These are phyloP conservation scores for Uloborus plumipes DNA, from an alignment of 2,888 invertebrate genomes.

Conservation along the genomic window DNA sequence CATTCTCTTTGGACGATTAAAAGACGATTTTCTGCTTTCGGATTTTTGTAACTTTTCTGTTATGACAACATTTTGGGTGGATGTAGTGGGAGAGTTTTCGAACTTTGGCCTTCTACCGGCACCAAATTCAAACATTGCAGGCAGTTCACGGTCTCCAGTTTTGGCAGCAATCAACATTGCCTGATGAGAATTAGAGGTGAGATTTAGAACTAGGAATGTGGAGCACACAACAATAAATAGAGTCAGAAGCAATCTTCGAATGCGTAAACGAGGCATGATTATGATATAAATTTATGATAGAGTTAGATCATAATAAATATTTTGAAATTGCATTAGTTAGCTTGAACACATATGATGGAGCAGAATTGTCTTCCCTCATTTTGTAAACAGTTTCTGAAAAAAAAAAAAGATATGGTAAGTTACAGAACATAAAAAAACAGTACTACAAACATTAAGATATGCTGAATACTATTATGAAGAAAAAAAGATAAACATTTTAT, in stretches of 20 bases:
- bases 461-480: too few relatives aligned
- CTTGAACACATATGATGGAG: too few relatives aligned
- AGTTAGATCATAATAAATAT: slow-evolving; percentile 3
- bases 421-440: too few relatives aligned
- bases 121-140: slow-evolving; percentile 18
- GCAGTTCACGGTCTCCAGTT: slow-evolving; percentile 21
- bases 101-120: slow-evolving; percentile 52
- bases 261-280: slow-evolving; percentile 59
- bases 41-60: neutral
- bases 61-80: neutral
- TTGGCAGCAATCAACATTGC: slow-evolving; percentile 33
- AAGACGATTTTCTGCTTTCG: slow-evolving; percentile 4
- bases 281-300: neutral
- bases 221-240: slow-evolving; percentile 40
- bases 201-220: slow-evolving; percentile 47
- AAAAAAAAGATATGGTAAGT: too few relatives aligned
- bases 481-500: too few relatives aligned
- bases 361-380: too few relatives aligned
- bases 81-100: slow-evolving; percentile 25
- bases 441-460: too few relatives aligned
- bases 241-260: slow-evolving; percentile 57
- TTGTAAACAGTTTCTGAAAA: too few relatives aligned
- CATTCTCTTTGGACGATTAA: neutral
- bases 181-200: slow-evolving; percentile 50
- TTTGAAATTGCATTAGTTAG: neutral